Evolutionary conservation across 2,797 vertebrate genomes (phyloP), one percentile per base, ranked within the genome.

Genomic region (Philypnodon macrostomus): DNA sequence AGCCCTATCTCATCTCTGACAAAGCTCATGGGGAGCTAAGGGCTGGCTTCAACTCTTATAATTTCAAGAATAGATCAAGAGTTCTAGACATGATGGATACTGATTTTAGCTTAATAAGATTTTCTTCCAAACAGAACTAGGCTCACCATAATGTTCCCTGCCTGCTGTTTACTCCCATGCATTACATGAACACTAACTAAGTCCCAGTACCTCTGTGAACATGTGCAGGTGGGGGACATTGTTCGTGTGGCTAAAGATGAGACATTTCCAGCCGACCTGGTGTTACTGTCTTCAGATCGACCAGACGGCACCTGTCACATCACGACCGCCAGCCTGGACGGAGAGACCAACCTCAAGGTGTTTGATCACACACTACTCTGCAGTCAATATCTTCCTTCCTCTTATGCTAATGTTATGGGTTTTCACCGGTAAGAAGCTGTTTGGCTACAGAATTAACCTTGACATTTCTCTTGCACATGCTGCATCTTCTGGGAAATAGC

Each of bases 201-300:
- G n/a, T 23, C 11, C 31, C 13, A 1, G 12, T 13, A n/a, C 13
- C 31, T 33, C 12, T 33, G 12, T 4, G 9, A 2, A 23, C 6
- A 6, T 23, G 1, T 45, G 12, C 77, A 98, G 96, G 97, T 99
- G 26, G 96, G 97, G n/a, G 97, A 98, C 80, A 96, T 98, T 61
- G 97, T 99, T 56, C 91, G 95, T 67, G 93, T 99, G 86, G 93
- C 95, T 82, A 98, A 98, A 92, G 96, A 99, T 90, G 96, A 99
- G 83, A 97, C 94, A n/a, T 98, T 99, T 64, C 97, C 97, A 34
- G 94, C 79, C 39, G 97, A 99, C 75, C 85, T 99, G 77, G 94
- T 94, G 61, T 86, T 98, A 60, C 82, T 99, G 60, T 99, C 97
- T 0, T 98, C 96, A 6, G 95, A 98, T 42, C 91, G 94, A 45